A percentile compares a stretch with the other conserved stretches of the same genome.
Conservation (phyloP, 1,140 invertebrate genomes). For the Macrocentrus cingulum region DNA sequence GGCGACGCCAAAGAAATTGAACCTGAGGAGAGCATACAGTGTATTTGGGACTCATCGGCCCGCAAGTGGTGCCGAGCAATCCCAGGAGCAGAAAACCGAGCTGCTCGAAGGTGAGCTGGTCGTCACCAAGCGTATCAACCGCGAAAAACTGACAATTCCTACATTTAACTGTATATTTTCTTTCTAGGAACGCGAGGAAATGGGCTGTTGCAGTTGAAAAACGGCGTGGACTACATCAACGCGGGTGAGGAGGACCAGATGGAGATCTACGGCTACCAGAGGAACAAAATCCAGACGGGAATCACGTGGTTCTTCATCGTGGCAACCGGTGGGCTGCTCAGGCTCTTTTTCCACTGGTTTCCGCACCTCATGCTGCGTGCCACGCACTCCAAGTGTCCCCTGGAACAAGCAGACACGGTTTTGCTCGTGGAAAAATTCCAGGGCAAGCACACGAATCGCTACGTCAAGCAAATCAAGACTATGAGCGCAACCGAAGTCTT, state of each 20-base stretch:
- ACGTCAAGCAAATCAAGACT: slow-evolving; percentile 58
- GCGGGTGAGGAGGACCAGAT: slow-evolving; percentile 71
- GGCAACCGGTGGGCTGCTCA: slow-evolving; percentile 62
- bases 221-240: slow-evolving; percentile 64
- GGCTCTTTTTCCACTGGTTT: slow-evolving; percentile 71
- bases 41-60: slow-evolving; percentile 47
- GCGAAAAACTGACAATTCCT: background rate
- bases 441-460: slow-evolving; percentile 59
- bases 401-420: slow-evolving; percentile 64
- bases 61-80: slow-evolving; percentile 42
- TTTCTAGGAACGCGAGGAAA: slow-evolving; percentile 53
- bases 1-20: slow-evolving; percentile 53
- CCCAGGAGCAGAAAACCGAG: slow-evolving; percentile 55
- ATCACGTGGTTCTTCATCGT: slow-evolving; percentile 66
- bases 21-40: slow-evolving; percentile 54
- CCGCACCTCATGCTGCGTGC: slow-evolving; percentile 66
- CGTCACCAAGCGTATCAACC: too few species aligned
- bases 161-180: slow-evolving; percentile 33
- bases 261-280: slow-evolving; percentile 65
- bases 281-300: slow-evolving; percentile 50
- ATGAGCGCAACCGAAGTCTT: slow-evolving; percentile 47
- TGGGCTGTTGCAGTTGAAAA: slow-evolving; percentile 50
- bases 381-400: slow-evolving; percentile 62
- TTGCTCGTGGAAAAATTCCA: slow-evolving; percentile 64
- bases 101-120: slow-evolving; percentile 58